Evolutionary conservation across 2,113 vertebrate genomes (phyloP), one percentile per base, ranked within the genome.

Genomic region (Aegotheles bennettii): DNA sequence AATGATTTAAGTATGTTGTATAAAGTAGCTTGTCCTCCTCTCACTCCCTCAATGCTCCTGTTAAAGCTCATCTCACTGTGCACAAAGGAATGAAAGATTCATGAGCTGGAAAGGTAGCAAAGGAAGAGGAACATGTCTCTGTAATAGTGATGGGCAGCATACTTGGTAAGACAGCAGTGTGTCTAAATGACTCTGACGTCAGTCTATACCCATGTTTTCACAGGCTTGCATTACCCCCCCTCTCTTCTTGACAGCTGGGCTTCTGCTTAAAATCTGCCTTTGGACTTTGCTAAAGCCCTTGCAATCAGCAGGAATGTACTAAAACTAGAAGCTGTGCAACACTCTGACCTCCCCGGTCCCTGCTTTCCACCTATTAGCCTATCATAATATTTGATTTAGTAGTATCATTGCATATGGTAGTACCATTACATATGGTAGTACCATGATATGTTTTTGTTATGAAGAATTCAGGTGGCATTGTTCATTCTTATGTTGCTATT

Each of bases 51-150:
- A 56, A 18, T 40, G 43, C 13, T 93, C 38, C 56, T 75, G 38
- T 56, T 84, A 87, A 68, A 93, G 24, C 74, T 89, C 74, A 79
- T 20, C 65, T 94, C 48, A 29, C 50, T 61, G 36, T 51, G 35
- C 43, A 70, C 43, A 56, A 64, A 43, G 11, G 16, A 78, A 93
- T 85, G 78, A 85, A 95, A 95, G 61, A 95, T 85, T 94, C 61
- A 85, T 91, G 78, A 95, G 17, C 54, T 79, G 53, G 53, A 90
- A 82, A 82, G 47, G 60, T 16, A 82, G n/a, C 16, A 57, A 83
- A 40, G 9, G 23, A 70, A 94, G 64, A 70, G 21, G 87, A 87
- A 48, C n/a, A 36, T 21, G 38, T 31, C 28, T 64, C 35, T 79
- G 35, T 70, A 54, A 35, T 7, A 79, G 43, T 20, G 51, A 57